Evolutionary conservation across 2,113 vertebrate species (phyloP).

Genomic region (Rallus limicola): DNA sequence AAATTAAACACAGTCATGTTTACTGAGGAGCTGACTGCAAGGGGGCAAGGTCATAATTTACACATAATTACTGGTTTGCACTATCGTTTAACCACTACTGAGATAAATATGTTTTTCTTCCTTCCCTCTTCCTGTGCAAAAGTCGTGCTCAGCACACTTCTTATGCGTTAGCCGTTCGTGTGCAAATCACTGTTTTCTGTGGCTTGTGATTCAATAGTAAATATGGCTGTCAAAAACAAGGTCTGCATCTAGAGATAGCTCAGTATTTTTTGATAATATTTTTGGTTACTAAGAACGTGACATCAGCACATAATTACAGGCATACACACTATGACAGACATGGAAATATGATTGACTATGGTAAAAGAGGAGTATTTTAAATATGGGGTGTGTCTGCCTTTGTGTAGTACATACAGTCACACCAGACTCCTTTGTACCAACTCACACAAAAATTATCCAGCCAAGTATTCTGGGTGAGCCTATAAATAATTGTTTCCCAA

Average conservation of each 20-base stretch:
- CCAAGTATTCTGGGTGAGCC: background rate
- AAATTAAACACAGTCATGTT: conserved; percentile 33
- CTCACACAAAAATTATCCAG: conserved; percentile 27
- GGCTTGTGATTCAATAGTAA: conserved; percentile 36
- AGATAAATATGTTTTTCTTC: conserved; percentile 59
- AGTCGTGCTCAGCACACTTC: conserved; percentile 18
- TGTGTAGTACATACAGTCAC: background rate
- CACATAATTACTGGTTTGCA: conserved; percentile 59
- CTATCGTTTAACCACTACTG: conserved; percentile 58
- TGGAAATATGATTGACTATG: background rate
- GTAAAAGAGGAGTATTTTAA: conserved; percentile 20
- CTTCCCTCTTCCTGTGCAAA: conserved; percentile 54
- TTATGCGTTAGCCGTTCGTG: conserved; percentile 18
- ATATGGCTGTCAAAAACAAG: conserved; percentile 7
- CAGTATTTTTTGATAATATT: conserved; percentile 23
- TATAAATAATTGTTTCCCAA: background rate
- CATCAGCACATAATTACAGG: conserved; percentile 24
- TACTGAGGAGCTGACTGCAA: conserved; percentile 39
- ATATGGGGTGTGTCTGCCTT: conserved; percentile 20
- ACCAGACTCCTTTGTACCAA: conserved; percentile 6
- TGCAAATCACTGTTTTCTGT: conserved; percentile 61
- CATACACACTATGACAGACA: background rate
- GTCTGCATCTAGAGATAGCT: conserved; percentile 25
- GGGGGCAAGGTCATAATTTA: conserved; percentile 59
- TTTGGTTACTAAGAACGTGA: background rate